phyloP scores from a whole-genome alignment of 2,888 invertebrate genomes.

The Drosophila lacicola region DNA sequence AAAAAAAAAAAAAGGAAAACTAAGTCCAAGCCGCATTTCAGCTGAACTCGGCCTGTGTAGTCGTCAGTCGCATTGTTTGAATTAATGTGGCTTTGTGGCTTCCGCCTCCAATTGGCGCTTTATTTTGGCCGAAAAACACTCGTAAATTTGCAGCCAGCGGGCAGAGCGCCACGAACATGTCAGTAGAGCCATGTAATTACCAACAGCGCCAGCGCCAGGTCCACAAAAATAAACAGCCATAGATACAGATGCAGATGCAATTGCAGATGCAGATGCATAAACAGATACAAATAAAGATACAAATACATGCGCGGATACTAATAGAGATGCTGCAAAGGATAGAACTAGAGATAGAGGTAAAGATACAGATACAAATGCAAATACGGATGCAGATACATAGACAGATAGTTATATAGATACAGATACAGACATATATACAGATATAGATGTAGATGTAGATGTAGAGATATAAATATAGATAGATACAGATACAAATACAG shows the following conservation, averaged over 20 bases:
- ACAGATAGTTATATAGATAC: not conserved
- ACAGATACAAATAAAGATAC: not conserved
- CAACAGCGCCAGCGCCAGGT: slow-evolving; percentile 53
- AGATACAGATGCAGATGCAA: slow-evolving; percentile 20
- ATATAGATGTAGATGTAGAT: not conserved
- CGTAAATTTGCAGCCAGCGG: slow-evolving; percentile 61
- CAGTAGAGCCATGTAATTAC: slow-evolving; percentile 81
- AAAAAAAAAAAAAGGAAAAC: slow-evolving; percentile 26
- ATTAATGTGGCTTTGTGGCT: slow-evolving; percentile 72
- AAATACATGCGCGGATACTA: not conserved
- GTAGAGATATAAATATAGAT: too few species aligned
- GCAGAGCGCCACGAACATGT: slow-evolving; percentile 75
- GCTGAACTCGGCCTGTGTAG: slow-evolving; percentile 7
- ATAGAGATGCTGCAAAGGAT: not conserved
- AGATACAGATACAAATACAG: not conserved
- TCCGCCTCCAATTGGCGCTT: slow-evolving; percentile 79
- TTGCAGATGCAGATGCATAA: slow-evolving; percentile 10
- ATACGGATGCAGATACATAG: not conserved
- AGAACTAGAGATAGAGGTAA: not conserved
- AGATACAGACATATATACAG: not conserved
- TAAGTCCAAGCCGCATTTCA: slow-evolving; percentile 21
- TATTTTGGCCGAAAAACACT: slow-evolving; percentile 41
- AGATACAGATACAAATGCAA: not conserved
- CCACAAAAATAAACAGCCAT: not conserved
- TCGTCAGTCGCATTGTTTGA: slow-evolving; percentile 63